Base-by-base conservation (phyloP, 2,888 invertebrate genomes). In the Chromoteleia sp. region DNA sequence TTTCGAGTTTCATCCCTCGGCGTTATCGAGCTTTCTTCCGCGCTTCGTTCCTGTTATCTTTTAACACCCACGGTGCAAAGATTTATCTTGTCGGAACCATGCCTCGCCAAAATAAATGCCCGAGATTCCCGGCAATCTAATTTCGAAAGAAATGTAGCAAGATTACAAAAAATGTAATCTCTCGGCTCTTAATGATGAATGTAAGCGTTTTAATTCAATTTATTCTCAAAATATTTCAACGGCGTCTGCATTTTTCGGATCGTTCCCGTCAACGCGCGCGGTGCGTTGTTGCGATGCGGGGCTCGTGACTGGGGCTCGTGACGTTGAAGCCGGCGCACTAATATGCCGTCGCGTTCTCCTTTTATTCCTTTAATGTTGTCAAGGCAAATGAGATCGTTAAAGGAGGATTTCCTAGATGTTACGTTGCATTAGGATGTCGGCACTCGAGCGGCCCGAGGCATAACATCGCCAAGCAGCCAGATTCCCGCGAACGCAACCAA, bases 341-440 rank as follows among this genome's bases (percentile, higher is more conserved):
- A 48, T 33, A 19, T 12, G 61, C 30, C 8, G 12, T n/a, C 50
- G 43, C 68, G 48, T 73, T 52, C 65, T 58, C 78, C 58, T 79
- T 84, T 84, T 84, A 71, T 82, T 78, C 84, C 81, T 84, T 82
- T 81, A 82, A 84, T 81, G 84, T 85, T 84, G 85, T 83, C 86
- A 81, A 84, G 84, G 86, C 86, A 87, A 88, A 88, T 87, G 87
- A 87, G 86, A 83, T 87, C 86, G 86, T 87, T 86, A 86, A 84
- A 84, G 85, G 58, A 83, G 84, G 85, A 86, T 87, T 86, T 85
- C 78, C 84, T 71, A 71, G 85, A 84, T 84, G 85, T 83, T 80
- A 68, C 81, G 82, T 76, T 76, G 81, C 78, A 81, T 82, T 83
- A 83, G 81, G 58, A 81, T 36, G 65, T 74, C 56, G 70, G 54